These are phyloP conservation scores for Tangara arthus DNA, from an alignment of 2,797 vertebrate species.

Conservation along the genomic window DNA sequence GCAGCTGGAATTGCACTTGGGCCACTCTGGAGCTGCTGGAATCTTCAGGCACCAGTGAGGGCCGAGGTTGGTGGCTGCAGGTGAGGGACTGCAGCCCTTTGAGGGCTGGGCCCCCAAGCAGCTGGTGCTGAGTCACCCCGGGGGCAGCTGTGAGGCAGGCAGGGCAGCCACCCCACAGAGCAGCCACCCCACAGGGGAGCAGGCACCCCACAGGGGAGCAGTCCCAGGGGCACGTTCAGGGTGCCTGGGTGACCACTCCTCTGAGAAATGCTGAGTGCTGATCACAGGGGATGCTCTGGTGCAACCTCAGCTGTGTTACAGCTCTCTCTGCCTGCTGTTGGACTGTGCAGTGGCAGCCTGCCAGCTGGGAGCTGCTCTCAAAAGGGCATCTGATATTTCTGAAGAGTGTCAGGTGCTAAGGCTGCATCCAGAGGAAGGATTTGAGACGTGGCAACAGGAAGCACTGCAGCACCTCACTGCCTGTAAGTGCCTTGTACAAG, in stretches of 20 bases:
- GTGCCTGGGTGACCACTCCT: neutral
- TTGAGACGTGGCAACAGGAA: neutral
- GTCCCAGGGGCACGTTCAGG: rapidly evolving
- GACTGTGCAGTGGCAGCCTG: neutral
- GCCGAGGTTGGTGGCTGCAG: neutral
- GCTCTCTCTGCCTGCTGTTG: neutral
- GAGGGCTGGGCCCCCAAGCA: neutral
- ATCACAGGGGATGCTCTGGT: rapidly evolving
- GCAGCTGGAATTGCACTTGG: neutral
- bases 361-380: neutral
- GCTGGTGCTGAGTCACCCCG: rapidly evolving
- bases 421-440: neutral
- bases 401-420: neutral
- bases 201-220: neutral
- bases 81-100: neutral
- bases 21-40: neutral
- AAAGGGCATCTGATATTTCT: neutral
- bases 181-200: neutral
- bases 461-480: neutral
- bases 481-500: rapidly evolving
- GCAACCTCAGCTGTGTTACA: neutral
- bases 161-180: neutral
- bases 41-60: neutral
- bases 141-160: neutral
- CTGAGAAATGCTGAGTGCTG: neutral